Percentiles rank a stretch among this genome's conserved stretches.
Conservation (phyloP, 30 jellyfish, hydroid and myxozoan genomes). For the Calvadosia cruxmelitensis region DNA sequence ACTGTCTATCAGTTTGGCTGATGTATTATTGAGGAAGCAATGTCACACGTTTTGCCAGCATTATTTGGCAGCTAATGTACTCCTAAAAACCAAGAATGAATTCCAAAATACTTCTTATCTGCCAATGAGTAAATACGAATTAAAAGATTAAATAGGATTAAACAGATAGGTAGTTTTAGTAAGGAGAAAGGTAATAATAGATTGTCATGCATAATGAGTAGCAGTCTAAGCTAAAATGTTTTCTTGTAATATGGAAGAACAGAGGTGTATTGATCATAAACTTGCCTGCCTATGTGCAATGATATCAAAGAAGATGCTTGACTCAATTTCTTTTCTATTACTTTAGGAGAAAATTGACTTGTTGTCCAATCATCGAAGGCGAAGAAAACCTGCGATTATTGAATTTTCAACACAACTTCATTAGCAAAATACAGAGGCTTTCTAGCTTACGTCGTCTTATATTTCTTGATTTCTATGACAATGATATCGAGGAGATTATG, state of each 20-base stretch:
- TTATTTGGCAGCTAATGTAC: too few relatives aligned
- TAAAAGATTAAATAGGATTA: too few relatives aligned
- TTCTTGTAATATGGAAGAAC: background rate
- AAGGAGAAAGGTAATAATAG: background rate
- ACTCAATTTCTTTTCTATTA: background rate
- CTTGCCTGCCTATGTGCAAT: background rate
- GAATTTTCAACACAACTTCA: slow-evolving; percentile 68
- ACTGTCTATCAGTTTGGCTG: too few relatives aligned
- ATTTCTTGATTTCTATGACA: slow-evolving; percentile 76
- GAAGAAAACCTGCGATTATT: slow-evolving; percentile 69
- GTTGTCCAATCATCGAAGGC: slow-evolving; percentile 75
- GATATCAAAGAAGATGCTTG: background rate
- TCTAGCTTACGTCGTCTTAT: slow-evolving; percentile 43
- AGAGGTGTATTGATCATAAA: background rate
- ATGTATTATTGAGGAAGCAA: too few relatives aligned
- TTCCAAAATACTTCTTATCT: too few relatives aligned
- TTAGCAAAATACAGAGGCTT: slow-evolving; percentile 43
- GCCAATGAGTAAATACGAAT: too few relatives aligned
- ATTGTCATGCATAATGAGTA: background rate
- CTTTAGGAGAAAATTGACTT: slow-evolving; percentile 53
- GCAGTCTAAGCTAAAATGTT: background rate
- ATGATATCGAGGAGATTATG: slow-evolving; percentile 56
- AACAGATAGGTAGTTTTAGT: too few relatives aligned
- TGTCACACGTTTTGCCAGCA: too few relatives aligned
- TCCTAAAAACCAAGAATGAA: too few relatives aligned